These are phyloP conservation scores for Enteromius trimaculatus DNA, from an alignment of 2,797 vertebrate species.

Conservation along the genomic window DNA sequence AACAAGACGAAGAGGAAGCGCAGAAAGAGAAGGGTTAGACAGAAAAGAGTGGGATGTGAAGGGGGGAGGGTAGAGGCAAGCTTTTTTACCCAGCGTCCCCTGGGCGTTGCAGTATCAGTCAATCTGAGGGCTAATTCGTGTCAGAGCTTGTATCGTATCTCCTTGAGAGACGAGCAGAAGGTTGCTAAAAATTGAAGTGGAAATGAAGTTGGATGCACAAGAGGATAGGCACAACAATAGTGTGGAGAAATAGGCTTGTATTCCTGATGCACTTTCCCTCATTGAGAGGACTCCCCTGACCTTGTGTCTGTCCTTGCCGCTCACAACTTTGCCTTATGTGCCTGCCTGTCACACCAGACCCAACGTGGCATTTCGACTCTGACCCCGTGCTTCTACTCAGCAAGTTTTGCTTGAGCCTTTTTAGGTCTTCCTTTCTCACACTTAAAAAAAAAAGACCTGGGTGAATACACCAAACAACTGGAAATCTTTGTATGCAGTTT, in stretches of 20 bases:
- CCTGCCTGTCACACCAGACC: slow-evolving; percentile 38
- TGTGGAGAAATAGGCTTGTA: slow-evolving; percentile 79
- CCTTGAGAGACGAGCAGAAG: slow-evolving; percentile 87
- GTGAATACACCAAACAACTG: neutral
- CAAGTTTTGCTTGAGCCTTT: slow-evolving; percentile 27
- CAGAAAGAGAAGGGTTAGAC: slow-evolving; percentile 52
- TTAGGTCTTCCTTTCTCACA: neutral
- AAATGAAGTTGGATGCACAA: slow-evolving; percentile 95
- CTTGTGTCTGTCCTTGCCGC: slow-evolving; percentile 87
- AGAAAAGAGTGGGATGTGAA: slow-evolving; percentile 58
- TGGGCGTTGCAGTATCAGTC: slow-evolving; percentile 88
- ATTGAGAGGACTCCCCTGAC: slow-evolving; percentile 79
- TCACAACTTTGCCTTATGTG: slow-evolving; percentile 60
- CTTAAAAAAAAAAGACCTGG: neutral
- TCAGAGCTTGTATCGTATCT: slow-evolving; percentile 95
- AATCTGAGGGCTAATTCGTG: slow-evolving; percentile 96
- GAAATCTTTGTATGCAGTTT: neutral
- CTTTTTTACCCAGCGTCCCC: slow-evolving; percentile 82
- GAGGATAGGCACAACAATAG: slow-evolving; percentile 86
- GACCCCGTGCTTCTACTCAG: slow-evolving; percentile 30
- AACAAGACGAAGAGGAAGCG: slow-evolving; percentile 65
- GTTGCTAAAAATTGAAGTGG: slow-evolving; percentile 99
- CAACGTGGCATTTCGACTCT: slow-evolving; percentile 29
- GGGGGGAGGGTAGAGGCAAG: slow-evolving; percentile 53
- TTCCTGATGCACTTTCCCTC: slow-evolving; percentile 74